phyloP scores from a whole-genome alignment of 2,888 invertebrate genomes.

The Melanchra persicariae region DNA sequence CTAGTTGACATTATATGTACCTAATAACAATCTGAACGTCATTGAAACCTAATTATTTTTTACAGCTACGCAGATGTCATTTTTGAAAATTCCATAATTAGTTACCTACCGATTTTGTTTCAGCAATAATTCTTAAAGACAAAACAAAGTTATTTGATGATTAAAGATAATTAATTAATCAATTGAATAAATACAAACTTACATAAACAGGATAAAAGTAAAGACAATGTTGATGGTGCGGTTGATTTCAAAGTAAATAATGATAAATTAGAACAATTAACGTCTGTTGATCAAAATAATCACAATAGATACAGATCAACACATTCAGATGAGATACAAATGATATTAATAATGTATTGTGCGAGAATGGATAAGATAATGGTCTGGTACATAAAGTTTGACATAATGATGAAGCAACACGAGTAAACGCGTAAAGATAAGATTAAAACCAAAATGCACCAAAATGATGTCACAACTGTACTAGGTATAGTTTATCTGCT shows the following conservation, averaged over 20 bases:
- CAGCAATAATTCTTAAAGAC: neutral
- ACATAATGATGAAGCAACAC: neutral
- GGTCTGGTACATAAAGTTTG: neutral
- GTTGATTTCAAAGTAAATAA: neutral
- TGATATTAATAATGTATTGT: neutral
- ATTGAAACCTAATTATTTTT: too few relatives aligned
- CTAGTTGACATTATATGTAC: too few relatives aligned
- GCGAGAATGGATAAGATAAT: slow-evolving; percentile 4
- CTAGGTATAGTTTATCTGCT: neutral
- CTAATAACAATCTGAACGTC: too few relatives aligned
- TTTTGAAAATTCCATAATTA: neutral
- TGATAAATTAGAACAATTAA: slow-evolving; percentile 2
- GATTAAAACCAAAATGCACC: neutral
- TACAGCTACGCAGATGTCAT: too few relatives aligned
- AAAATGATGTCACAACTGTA: neutral
- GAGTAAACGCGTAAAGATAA: neutral
- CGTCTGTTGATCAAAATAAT: slow-evolving; percentile 7
- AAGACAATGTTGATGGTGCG: neutral
- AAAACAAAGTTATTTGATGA: neutral
- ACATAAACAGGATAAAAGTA: neutral
- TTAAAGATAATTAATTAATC: neutral
- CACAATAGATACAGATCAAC: neutral
- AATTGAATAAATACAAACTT: neutral
- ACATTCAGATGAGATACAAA: neutral
- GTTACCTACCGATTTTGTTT: neutral